Conservation (phyloP, 2,888 invertebrate species). For the Mythimna vitellina region DNA sequence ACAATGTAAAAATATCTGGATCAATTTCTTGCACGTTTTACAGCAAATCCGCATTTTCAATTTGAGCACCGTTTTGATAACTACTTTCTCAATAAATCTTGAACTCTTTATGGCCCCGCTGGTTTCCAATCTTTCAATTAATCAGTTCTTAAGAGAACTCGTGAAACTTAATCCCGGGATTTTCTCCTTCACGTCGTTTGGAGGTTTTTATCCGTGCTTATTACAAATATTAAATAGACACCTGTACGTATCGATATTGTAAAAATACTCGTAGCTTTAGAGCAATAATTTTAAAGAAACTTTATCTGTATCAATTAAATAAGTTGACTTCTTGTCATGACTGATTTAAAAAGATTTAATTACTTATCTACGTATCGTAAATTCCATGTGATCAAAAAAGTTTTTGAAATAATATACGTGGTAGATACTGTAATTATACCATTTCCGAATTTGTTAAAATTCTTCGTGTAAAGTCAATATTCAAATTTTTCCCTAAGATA, state of each 20-base stretch:
- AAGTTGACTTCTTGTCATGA: neutral
- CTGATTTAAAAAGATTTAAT: neutral
- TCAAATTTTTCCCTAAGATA: neutral
- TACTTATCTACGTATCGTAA: neutral
- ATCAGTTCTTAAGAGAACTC: constrained; percentile 64
- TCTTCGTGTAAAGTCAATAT: neutral
- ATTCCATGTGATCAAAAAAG: neutral
- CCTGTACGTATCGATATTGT: constrained; percentile 17
- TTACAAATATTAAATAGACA: constrained; percentile 51
- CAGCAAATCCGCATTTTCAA: constrained; percentile 56
- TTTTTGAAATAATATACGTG: neutral
- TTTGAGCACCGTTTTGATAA: constrained; percentile 59
- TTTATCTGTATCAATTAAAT: constrained; percentile 9
- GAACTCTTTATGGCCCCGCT: constrained; percentile 60
- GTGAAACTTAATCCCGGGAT: constrained; percentile 61
- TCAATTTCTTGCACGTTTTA: constrained; percentile 30
- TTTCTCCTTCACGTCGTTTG: constrained; percentile 47
- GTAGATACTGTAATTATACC: too few relatives aligned
- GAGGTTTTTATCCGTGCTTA: constrained; percentile 40
- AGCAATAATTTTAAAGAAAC: constrained; percentile 8
- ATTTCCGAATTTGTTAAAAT: neutral
- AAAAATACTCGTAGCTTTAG: neutral
- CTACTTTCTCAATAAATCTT: constrained; percentile 64
- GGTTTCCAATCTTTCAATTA: constrained; percentile 70
- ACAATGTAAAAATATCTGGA: constrained; percentile 27